A percentile compares a stretch with the other conserved stretches of the same genome.
Evolutionary conservation across 2,113 vertebrate species (phyloP).

Genomic region (Corynorhinus townsendii): DNA sequence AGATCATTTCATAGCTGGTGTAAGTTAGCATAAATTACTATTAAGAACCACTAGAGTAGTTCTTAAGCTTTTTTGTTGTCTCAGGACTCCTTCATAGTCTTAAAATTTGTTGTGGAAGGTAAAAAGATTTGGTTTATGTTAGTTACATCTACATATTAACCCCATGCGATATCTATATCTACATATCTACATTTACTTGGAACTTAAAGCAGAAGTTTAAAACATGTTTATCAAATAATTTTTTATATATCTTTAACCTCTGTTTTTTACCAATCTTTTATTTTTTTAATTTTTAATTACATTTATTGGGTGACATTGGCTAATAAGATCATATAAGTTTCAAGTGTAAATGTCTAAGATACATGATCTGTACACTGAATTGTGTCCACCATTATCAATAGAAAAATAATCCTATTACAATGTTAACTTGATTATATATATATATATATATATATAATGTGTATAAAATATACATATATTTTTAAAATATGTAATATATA

Average conservation of each 20-base stretch:
- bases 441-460: too few species aligned
- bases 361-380: background rate
- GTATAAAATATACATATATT: too few species aligned
- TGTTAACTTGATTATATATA: background rate
- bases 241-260: background rate
- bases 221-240: background rate
- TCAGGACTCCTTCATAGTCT: background rate
- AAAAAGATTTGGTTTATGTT: background rate
- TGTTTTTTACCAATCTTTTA: background rate
- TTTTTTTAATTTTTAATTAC: background rate
- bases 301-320: background rate
- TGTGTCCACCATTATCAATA: background rate
- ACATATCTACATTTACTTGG: background rate
- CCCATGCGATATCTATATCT: background rate
- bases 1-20: background rate
- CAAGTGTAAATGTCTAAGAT: background rate
- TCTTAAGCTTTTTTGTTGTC: background rate
- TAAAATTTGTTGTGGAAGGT: background rate
- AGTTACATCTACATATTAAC: background rate
- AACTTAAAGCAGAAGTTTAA: background rate
- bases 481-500: too few species aligned
- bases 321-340: background rate
- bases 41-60: background rate
- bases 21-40: background rate
- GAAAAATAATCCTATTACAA: background rate